Evolutionary conservation across 2,113 vertebrate species (phyloP).

Genomic region (Coryphaenoides rupestris): DNA sequence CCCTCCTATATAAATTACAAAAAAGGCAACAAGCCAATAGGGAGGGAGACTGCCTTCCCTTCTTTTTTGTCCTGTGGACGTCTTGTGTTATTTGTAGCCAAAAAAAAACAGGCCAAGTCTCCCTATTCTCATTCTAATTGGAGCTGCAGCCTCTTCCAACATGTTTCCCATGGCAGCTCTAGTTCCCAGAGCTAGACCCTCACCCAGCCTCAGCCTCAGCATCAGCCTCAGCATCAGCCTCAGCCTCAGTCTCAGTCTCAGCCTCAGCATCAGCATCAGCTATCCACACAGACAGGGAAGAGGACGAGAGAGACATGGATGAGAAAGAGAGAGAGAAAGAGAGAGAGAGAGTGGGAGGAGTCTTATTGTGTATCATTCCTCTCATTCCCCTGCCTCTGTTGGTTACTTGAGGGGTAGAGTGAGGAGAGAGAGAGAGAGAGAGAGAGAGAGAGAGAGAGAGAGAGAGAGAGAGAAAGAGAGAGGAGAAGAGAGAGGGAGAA

Average conservation of each 20-base stretch:
- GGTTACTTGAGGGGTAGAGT: constrained; percentile 53
- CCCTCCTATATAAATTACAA: constrained; percentile 22
- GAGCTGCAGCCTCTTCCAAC: constrained; percentile 40
- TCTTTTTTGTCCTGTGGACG: constrained; percentile 48
- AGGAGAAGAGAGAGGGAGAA: constrained; percentile 55
- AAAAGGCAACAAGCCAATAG: constrained; percentile 25
- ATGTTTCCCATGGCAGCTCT: constrained; percentile 54
- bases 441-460: constrained; percentile 28
- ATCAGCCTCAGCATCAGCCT: too few relatives aligned
- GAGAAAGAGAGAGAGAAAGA: background rate
- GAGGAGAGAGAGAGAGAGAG: constrained; percentile 40
- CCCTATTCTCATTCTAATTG: constrained; percentile 67
- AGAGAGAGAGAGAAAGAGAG: constrained; percentile 10
- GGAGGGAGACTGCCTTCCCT: constrained; percentile 26
- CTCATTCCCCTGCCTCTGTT: constrained; percentile 55
- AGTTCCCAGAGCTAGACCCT: constrained; percentile 51
- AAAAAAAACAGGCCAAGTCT: constrained; percentile 35
- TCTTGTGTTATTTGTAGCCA: constrained; percentile 55
- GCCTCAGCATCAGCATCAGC: too few relatives aligned
- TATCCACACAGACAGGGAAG: constrained; percentile 53
- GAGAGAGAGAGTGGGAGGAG: constrained; percentile 59
- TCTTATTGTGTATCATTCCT: constrained; percentile 43
- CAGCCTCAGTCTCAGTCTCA: too few relatives aligned
- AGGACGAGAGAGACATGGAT: too few relatives aligned
- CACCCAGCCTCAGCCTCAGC: constrained; percentile 30